Base-by-base conservation (phyloP, 2,797 vertebrate species). In the Galago senegalensis region DNA sequence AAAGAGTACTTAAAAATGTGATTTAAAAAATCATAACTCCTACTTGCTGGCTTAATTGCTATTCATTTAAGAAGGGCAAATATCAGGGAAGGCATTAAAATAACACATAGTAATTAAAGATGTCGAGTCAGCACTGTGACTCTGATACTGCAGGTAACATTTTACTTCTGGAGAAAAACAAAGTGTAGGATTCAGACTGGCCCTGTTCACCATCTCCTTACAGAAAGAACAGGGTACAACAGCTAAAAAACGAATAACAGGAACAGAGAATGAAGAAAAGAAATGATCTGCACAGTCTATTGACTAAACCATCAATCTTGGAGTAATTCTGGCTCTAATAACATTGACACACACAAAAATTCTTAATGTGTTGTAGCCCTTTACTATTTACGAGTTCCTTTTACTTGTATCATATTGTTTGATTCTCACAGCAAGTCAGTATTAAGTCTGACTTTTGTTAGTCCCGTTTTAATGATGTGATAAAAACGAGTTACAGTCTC, bases 1-100 rank as follows among this genome's bases (percentile, higher is more conserved):
- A 92, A 93, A 43, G 3, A 69, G 49, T 77, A 89, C 63, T 95
- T 81, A 21, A 90, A 96, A 96, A 77, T 92, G 14, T 75, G 7
- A 90, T 69, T 89, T 72, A 43, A 94, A 95, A 84, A 94, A 37
- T 37, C 21, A 0, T 89, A 88, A 80, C 75, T 95, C 87, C 29
- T 40, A 88, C 67, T 89, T 70, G 96, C 87, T 95, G 83, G 69
- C 53, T 96, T 92, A 82, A 94, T 83, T 86, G 53, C 11, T 49
- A 70, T 87, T 85, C 40, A 61, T 87, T 93, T 93, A 84, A 79
- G 27, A 84, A 93, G 46, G 37, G 72, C 72, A 96, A 75, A 95
- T 67, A 89, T 89, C 83, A 86, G 29, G 27, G n/a, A 63, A 14
- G 88, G 8, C 58, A 87, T 85, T 84, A 94, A 91, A 91, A 85